phyloP scores from a whole-genome alignment of 2,888 invertebrate genomes.

The Tetranychus piercei region DNA sequence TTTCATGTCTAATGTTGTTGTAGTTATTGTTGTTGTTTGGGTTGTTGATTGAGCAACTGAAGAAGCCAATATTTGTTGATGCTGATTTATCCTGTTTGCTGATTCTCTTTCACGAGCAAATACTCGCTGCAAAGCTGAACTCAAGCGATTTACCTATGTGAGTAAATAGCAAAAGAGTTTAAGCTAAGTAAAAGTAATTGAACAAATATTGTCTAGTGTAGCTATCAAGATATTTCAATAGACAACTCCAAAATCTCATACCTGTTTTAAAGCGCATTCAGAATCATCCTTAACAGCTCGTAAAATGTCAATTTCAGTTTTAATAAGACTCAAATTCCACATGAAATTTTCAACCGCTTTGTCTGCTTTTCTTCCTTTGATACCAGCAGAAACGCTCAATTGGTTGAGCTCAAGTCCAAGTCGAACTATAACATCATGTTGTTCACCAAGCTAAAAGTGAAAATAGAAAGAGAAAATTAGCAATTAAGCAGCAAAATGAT shows the following conservation, averaged over 20 bases:
- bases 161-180: neutral
- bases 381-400: constrained; percentile 31
- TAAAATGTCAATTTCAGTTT: constrained; percentile 39
- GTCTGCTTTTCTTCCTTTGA: constrained; percentile 29
- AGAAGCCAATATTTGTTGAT: neutral
- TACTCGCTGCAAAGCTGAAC: constrained; percentile 20
- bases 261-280: constrained; percentile 38
- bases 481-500: constrained; percentile 12
- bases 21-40: neutral
- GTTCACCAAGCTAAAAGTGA: constrained; percentile 33
- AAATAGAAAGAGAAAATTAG: constrained; percentile 31
- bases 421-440: constrained; percentile 8
- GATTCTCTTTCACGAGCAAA: constrained; percentile 24
- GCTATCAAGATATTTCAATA: no score
- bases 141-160: constrained; percentile 14
- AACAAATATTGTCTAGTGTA: no score
- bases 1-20: constrained; percentile 6
- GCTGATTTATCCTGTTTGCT: constrained; percentile 12
- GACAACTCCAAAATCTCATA: constrained; percentile 24
- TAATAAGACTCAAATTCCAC: constrained; percentile 40
- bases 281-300: constrained; percentile 37
- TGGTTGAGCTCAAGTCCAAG: constrained; percentile 9
- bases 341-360: constrained; percentile 39
- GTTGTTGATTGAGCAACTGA: constrained; percentile 5
- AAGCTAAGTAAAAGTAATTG: neutral